Base-by-base conservation (phyloP, 2,113 vertebrate species). In the Macroglossus sobrinus region DNA sequence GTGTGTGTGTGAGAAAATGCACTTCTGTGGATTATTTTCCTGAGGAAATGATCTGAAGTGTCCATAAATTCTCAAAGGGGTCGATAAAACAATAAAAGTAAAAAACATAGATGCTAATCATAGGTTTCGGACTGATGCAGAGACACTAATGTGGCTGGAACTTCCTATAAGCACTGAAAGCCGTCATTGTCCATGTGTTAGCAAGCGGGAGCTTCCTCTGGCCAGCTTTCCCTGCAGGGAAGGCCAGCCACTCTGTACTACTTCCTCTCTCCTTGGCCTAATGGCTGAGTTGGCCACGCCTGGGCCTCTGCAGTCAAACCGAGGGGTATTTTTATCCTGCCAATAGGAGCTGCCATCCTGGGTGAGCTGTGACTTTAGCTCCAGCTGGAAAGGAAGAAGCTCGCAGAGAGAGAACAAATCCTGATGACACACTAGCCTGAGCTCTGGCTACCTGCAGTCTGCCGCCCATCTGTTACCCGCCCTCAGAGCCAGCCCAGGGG, bases 311-410 rank as follows among this genome's bases (percentile, higher is more conserved):
- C 33, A 40, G 95, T 85, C 89, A 95, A 79, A 89, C 78, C 24
- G 57, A 90, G 64, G 74, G 43, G 30, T 94, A 92, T 96, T 97
- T 97, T 97, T 96, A 95, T 93, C 89, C 76, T 87, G 80, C 75
- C 87, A 90, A 63, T 30, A 40, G 75, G 64, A 96, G 50, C 90
- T 95, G 81, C 71, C 55, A 35, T 81, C 53, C 97, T 87, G 43
- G 61, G 50, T 79, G 74, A 95, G 92, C 89, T 47, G 66, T 86
- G 85, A 91, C 86, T 93, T 79, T 76, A 93, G 71, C 69, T 96
- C 87, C 95, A 96, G 80, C 61, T 80, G 63, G 87, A 95, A 81
- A 95, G 90, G 87, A 96, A 91, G 87, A 91, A 92, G 30, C 86
- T 64, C 84, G 68, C 91, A 87, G 97, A 81, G 74, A 92, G 69